These are phyloP conservation scores for Lordiphosa andalusiaca DNA, from an alignment of 2,888 invertebrate genomes.

Conservation along the genomic window DNA sequence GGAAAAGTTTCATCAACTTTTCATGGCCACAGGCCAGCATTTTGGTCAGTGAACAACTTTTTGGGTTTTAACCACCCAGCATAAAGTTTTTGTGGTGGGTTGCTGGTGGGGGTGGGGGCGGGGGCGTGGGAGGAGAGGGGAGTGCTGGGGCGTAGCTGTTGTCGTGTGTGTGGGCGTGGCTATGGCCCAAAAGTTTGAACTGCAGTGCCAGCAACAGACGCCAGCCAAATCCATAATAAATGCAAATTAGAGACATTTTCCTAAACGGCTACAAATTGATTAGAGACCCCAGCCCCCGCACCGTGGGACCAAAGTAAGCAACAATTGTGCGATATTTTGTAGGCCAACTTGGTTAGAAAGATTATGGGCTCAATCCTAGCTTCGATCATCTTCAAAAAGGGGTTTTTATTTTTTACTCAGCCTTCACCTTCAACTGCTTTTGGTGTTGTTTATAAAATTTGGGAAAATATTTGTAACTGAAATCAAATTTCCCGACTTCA, in stretches of 20 bases:
- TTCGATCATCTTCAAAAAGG: too few relatives aligned
- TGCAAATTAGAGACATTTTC: conserved; percentile 74
- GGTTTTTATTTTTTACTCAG: too few relatives aligned
- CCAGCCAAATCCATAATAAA: conserved; percentile 69
- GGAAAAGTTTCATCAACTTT: conserved; percentile 32
- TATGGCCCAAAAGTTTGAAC: conserved; percentile 59
- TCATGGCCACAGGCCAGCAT: conserved; percentile 50
- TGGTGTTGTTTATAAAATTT: too few relatives aligned
- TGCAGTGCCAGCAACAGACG: conserved; percentile 72
- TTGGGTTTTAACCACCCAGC: conserved; percentile 21
- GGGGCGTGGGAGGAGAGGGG: too few relatives aligned
- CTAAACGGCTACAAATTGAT: conserved; percentile 74
- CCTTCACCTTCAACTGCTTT: too few relatives aligned
- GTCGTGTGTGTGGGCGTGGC: conserved; percentile 61
- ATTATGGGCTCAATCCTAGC: too few relatives aligned
- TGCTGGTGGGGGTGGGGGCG: background rate
- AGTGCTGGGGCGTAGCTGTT: conserved; percentile 3
- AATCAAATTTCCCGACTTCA: too few relatives aligned
- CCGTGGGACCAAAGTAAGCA: conserved; percentile 31
- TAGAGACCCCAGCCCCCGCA: conserved; percentile 47
- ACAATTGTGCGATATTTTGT: background rate
- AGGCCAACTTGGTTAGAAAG: too few relatives aligned
- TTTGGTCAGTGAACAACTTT: conserved; percentile 41
- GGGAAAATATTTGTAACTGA: too few relatives aligned
- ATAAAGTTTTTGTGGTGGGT: conserved; percentile 35